phyloP scores from a whole-genome alignment of 2,113 vertebrate genomes.

The Cranoglanis bouderius region DNA sequence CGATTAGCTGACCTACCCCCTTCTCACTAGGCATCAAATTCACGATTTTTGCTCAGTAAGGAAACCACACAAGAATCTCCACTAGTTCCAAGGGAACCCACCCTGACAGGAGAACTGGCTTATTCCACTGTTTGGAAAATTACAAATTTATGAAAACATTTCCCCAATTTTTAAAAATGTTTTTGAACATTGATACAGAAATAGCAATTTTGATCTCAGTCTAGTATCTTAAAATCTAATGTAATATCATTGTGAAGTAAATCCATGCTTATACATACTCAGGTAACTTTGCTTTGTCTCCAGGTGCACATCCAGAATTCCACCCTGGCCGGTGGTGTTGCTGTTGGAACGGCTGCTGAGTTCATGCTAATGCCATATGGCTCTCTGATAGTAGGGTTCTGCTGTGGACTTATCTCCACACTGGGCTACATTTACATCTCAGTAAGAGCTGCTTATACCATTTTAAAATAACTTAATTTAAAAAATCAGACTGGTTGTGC shows the following conservation, averaged over 20 bases:
- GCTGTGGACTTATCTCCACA: conserved; percentile 86
- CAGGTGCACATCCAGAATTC: conserved; percentile 98
- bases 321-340: conserved; percentile 90
- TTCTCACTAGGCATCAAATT: neutral
- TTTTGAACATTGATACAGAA: neutral
- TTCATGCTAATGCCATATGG: conserved; percentile 94
- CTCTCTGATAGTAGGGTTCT: conserved; percentile 87
- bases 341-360: conserved; percentile 89
- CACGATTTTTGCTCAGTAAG: neutral
- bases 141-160: no score
- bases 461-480: neutral
- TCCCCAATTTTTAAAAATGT: no score
- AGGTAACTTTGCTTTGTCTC: neutral
- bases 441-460: conserved; percentile 68
- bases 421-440: conserved; percentile 85
- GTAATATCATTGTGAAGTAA: neutral
- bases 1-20: neutral
- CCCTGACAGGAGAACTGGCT: neutral
- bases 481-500: neutral
- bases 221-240: neutral
- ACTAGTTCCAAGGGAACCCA: neutral
- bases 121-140: neutral
- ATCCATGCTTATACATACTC: neutral
- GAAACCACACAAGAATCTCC: neutral
- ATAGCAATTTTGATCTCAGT: neutral